Evolutionary conservation across 1,140 invertebrate species (phyloP).

Genomic region (Plodia interpunctella): DNA sequence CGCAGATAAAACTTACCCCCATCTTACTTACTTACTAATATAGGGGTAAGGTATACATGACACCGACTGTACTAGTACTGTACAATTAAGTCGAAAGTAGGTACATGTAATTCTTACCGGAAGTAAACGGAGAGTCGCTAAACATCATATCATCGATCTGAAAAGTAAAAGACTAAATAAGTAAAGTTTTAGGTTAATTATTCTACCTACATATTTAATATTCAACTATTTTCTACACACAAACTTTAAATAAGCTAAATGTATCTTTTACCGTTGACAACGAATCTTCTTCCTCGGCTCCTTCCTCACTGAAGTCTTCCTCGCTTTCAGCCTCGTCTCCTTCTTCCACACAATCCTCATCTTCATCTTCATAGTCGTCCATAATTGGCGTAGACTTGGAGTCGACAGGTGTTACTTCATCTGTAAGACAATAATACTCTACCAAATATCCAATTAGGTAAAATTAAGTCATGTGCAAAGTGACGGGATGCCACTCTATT

Average conservation of each 20-base stretch:
- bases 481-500: too few species aligned
- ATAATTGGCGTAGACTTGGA: conserved; percentile 76
- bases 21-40: too few species aligned
- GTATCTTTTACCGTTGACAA: not conserved
- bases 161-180: too few species aligned
- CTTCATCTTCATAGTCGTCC: conserved; percentile 73
- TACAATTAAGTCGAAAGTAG: too few species aligned
- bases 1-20: too few species aligned
- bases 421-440: conserved; percentile 52
- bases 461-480: too few species aligned
- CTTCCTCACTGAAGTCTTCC: not conserved
- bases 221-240: not conserved
- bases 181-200: too few species aligned
- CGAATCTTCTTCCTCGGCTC: not conserved
- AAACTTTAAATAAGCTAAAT: not conserved
- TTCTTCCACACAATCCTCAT: conserved; percentile 74
- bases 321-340: conserved; percentile 31
- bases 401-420: conserved; percentile 82
- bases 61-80: too few species aligned
- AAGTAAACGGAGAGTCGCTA: conserved; percentile 74
- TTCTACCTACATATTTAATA: not conserved
- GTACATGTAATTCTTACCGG: conserved; percentile 31
- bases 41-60: too few species aligned
- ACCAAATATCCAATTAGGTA: too few species aligned
- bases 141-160: conserved; percentile 79